These are phyloP conservation scores for Zaprionus africanus DNA, from an alignment of 1,140 invertebrate genomes.

Conservation along the genomic window DNA sequence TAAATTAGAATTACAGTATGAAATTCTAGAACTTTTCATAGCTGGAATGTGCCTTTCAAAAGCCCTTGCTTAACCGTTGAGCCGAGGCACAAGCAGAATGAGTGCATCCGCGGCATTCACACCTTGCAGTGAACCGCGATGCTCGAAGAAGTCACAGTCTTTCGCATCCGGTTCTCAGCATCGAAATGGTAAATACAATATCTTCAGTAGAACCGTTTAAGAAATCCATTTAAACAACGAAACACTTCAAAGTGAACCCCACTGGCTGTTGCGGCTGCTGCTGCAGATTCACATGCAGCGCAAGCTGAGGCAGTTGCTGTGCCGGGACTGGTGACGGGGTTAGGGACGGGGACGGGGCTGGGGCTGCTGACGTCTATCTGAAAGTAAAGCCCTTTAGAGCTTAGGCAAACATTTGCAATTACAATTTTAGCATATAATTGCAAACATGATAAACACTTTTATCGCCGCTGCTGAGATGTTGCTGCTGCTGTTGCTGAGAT, in stretches of 20 bases:
- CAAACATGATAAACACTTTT: slow-evolving; percentile 83
- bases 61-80: slow-evolving; percentile 2
- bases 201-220: slow-evolving; percentile 80
- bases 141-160: slow-evolving; percentile 48
- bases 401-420: slow-evolving; percentile 82
- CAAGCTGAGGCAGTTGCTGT: background rate
- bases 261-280: slow-evolving; percentile 14
- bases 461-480: slow-evolving; percentile 54
- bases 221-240: slow-evolving; percentile 81
- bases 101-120: slow-evolving; percentile 23
- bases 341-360: background rate
- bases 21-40: background rate
- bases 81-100: background rate
- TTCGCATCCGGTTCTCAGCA: slow-evolving; percentile 75
- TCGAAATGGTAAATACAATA: slow-evolving; percentile 52
- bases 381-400: slow-evolving; percentile 70
- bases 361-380: slow-evolving; percentile 52
- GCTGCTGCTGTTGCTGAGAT: slow-evolving; percentile 32
- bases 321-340: background rate
- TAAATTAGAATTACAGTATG: background rate
- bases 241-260: slow-evolving; percentile 75
- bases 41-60: background rate
- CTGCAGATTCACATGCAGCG: slow-evolving; percentile 19
- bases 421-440: slow-evolving; percentile 83
- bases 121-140: slow-evolving; percentile 42